These are phyloP conservation scores for Aradus depressus DNA, from an alignment of 2,888 invertebrate genomes.

Conservation along the genomic window DNA sequence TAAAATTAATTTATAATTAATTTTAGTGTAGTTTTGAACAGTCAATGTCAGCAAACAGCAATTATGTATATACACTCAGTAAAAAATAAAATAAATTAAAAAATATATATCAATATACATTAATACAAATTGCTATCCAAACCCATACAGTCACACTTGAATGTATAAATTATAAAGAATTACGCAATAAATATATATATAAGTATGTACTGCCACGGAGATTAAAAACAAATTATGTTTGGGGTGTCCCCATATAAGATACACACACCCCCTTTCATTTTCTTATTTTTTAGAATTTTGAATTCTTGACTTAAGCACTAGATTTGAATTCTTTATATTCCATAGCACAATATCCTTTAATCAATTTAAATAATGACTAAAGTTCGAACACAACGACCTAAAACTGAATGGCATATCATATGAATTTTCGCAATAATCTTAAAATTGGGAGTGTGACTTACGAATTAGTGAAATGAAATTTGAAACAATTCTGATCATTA, in stretches of 20 bases:
- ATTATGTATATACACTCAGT: slow-evolving; percentile 27
- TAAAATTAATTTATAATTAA: slow-evolving; percentile 17
- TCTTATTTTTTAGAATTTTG: no score
- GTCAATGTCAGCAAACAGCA: slow-evolving; percentile 25
- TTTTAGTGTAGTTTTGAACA: slow-evolving; percentile 16
- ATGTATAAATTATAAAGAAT: slow-evolving; percentile 20
- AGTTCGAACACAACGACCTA: no score
- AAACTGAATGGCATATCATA: no score
- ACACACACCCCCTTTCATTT: not conserved
- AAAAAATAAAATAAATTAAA: slow-evolving; percentile 25
- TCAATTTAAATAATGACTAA: no score
- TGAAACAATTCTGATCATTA: no score
- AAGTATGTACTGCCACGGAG: slow-evolving; percentile 6
- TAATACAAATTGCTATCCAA: slow-evolving; percentile 27
- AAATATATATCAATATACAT: slow-evolving; percentile 26
- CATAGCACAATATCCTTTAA: no score
- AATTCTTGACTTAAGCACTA: no score
- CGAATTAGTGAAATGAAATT: no score
- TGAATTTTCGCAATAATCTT: no score
- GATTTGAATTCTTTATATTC: no score
- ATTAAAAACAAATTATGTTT: not conserved
- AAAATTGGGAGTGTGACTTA: no score
- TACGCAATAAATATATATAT: slow-evolving; percentile 16
- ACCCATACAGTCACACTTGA: slow-evolving; percentile 28
- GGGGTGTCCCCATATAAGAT: not conserved